These are phyloP conservation scores for Diplazon laetatorius DNA, from an alignment of 2,888 invertebrate genomes.

Conservation along the genomic window DNA sequence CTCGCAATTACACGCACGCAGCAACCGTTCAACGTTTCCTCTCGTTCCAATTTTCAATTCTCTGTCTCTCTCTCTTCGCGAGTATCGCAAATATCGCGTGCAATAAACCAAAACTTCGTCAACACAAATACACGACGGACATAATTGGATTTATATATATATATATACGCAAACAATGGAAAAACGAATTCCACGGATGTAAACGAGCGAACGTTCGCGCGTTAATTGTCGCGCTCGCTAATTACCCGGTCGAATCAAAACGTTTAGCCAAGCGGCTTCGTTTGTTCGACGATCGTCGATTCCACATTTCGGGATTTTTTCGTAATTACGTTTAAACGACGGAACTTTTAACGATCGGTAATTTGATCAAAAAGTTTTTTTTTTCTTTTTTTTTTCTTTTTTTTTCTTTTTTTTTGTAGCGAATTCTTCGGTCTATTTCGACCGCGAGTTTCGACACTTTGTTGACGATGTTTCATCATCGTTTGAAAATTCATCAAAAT, in stretches of 20 bases:
- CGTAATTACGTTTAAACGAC: too few relatives aligned
- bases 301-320: background rate
- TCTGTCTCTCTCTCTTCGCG: background rate
- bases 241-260: conserved; percentile 25
- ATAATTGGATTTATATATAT: background rate
- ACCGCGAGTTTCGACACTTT: too few relatives aligned
- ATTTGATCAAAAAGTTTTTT: too few relatives aligned
- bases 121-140: too few relatives aligned
- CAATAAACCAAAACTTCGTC: too few relatives aligned
- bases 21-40: background rate
- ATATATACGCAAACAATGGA: too few relatives aligned
- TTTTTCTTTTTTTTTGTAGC: too few relatives aligned
- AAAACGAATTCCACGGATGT: conserved; percentile 25
- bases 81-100: conserved; percentile 6
- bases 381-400: too few relatives aligned
- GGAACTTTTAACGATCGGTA: too few relatives aligned
- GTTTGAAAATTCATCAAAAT: too few relatives aligned
- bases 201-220: background rate
- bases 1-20: background rate
- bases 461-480: too few relatives aligned
- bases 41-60: background rate
- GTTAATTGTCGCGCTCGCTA: conserved; percentile 16
- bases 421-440: too few relatives aligned
- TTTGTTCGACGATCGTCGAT: conserved; percentile 25
- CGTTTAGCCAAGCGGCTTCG: conserved; percentile 36